Percentiles rank a stretch among this genome's conserved stretches.
Evolutionary conservation across 2,113 vertebrate genomes (phyloP).

Genomic region (Rhagologus leucostigma): DNA sequence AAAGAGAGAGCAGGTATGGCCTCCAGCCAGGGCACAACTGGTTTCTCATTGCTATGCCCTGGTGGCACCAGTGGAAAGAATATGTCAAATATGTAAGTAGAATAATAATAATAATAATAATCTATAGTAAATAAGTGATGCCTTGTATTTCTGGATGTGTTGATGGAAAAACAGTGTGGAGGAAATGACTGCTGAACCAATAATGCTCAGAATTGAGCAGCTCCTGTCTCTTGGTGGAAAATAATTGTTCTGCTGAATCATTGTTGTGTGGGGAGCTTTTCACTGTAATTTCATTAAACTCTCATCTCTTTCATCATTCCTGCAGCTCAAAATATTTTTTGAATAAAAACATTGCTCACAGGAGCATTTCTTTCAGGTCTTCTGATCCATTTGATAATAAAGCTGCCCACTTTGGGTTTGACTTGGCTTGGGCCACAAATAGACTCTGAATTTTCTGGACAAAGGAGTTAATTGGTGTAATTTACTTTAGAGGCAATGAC

Average conservation of each 20-base stretch:
- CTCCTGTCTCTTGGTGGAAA: not conserved
- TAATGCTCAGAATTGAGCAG: not conserved
- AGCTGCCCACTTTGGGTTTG: not conserved
- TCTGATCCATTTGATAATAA: not conserved
- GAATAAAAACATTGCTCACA: not conserved
- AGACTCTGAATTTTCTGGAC: not conserved
- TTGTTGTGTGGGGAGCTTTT: not conserved
- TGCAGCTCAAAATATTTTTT: not conserved
- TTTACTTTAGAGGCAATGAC: not conserved
- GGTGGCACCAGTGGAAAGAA: constrained; percentile 99
- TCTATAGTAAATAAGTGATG: not conserved
- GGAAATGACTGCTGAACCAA: not conserved
- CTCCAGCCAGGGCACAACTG: constrained; percentile 92
- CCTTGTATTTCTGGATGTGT: not conserved
- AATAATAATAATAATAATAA: not conserved
- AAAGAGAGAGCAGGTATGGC: constrained; percentile 93
- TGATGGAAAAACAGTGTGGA: not conserved
- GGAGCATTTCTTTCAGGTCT: not conserved
- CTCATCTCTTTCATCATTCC: not conserved
- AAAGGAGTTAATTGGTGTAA: not conserved
- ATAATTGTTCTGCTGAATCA: not conserved
- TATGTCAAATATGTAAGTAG: constrained; percentile 98
- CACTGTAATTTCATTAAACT: not conserved
- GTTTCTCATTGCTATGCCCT: constrained; percentile 97
- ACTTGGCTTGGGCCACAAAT: not conserved